These are phyloP conservation scores for Chaetodon trifascialis DNA, from an alignment of 2,113 vertebrate species.

Conservation along the genomic window DNA sequence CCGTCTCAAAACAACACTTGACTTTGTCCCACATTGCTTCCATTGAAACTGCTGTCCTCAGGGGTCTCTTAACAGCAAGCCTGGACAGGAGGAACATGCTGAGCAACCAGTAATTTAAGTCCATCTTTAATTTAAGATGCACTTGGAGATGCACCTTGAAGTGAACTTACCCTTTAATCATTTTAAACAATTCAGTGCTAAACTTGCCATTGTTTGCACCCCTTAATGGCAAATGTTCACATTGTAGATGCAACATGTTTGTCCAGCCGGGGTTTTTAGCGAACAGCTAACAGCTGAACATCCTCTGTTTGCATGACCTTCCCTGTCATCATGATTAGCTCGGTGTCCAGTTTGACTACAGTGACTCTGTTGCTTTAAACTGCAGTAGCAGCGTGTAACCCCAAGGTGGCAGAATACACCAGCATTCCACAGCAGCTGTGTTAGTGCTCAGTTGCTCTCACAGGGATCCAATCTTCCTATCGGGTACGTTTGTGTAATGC, in stretches of 20 bases:
- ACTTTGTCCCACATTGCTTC: no score
- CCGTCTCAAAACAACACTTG: no score
- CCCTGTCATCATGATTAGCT: neutral
- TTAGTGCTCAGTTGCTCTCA: neutral
- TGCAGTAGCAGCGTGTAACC: constrained; percentile 10
- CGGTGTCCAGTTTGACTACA: neutral
- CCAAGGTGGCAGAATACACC: constrained; percentile 61
- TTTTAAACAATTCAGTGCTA: no score
- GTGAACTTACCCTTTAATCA: no score
- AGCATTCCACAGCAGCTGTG: neutral
- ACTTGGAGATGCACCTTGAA: no score
- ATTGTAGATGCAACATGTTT: neutral
- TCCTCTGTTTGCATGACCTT: no score
- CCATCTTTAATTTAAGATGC: no score
- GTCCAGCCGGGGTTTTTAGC: neutral
- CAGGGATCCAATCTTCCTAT: constrained; percentile 1
- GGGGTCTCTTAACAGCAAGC: no score
- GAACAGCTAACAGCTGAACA: no score
- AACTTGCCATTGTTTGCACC: neutral
- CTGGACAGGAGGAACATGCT: no score
- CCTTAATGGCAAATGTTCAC: neutral
- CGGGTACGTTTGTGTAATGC: neutral
- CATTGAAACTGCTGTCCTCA: no score
- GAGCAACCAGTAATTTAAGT: no score
- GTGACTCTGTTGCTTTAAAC: neutral